Conservation (phyloP, 2,888 invertebrate species). For the Microctonus brassicae region DNA sequence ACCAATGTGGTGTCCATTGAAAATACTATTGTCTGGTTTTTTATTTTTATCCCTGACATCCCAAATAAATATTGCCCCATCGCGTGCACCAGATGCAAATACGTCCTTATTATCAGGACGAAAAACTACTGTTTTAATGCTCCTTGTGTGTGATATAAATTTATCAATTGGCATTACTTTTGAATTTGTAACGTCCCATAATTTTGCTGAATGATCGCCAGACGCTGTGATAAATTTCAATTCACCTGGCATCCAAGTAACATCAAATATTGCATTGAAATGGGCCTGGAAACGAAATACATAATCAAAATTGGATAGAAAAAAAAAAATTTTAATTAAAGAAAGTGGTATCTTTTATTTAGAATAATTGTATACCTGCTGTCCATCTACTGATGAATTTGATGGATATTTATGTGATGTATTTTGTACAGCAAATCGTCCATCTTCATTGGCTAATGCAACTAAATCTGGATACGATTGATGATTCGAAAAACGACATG, state of each 20-base stretch:
- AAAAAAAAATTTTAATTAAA: neutral
- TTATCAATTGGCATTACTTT: constrained; percentile 70
- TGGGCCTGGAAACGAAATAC: constrained; percentile 72
- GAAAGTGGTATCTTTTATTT: too few relatives aligned
- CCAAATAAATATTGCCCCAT: constrained; percentile 90
- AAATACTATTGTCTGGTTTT: constrained; percentile 81
- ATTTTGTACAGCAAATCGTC: constrained; percentile 75
- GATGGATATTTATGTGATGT: constrained; percentile 51
- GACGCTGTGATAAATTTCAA: constrained; percentile 87
- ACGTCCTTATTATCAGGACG: constrained; percentile 78
- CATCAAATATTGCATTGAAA: constrained; percentile 90
- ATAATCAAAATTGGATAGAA: neutral
- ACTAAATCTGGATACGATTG: constrained; percentile 79
- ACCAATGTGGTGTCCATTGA: constrained; percentile 75
- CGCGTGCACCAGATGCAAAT: constrained; percentile 90
- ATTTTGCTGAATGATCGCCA: constrained; percentile 84
- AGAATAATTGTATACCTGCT: constrained; percentile 72
- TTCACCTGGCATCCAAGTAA: constrained; percentile 86
- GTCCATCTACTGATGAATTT: constrained; percentile 54
- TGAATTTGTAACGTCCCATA: constrained; percentile 79
- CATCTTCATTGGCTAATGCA: constrained; percentile 90
- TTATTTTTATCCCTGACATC: constrained; percentile 77
- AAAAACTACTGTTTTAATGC: constrained; percentile 86
- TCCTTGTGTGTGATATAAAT: constrained; percentile 85
- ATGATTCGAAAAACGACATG: constrained; percentile 82